Percentiles rank a stretch among this genome's conserved stretches.
phyloP scores from a whole-genome alignment of 2,888 invertebrate genomes.

The Callosobruchus maculatus region DNA sequence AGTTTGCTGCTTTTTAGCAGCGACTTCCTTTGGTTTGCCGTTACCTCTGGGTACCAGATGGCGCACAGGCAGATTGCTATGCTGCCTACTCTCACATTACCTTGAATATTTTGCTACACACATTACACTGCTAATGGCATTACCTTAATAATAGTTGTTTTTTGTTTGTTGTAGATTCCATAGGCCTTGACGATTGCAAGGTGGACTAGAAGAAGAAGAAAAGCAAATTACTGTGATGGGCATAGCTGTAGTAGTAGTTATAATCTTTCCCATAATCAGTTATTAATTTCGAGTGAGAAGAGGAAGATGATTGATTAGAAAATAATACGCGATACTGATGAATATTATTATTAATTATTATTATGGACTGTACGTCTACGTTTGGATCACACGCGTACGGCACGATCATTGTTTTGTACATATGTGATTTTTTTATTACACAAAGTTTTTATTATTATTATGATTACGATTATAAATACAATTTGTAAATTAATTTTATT shows the following conservation, averaged over 20 bases:
- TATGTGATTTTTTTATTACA: slow-evolving; percentile 46
- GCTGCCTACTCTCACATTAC: no score
- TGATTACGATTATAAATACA: slow-evolving; percentile 29
- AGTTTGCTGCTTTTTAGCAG: no score
- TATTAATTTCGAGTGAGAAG: slow-evolving; percentile 11
- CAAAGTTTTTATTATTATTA: slow-evolving; percentile 29
- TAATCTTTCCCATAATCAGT: slow-evolving; percentile 45
- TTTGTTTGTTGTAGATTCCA: slow-evolving; percentile 58
- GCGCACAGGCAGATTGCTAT: no score
- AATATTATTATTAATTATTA: no score
- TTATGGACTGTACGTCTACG: no score
- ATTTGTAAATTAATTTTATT: slow-evolving; percentile 32
- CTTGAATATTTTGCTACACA: no score
- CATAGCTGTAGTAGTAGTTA: slow-evolving; percentile 41
- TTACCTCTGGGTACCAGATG: no score
- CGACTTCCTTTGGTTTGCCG: no score
- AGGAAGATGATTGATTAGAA: background rate
- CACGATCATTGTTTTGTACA: slow-evolving; percentile 41
- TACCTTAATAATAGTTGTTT: slow-evolving; percentile 20
- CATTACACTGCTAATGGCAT: no score
- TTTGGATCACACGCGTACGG: no score
- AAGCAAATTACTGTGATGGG: slow-evolving; percentile 51
- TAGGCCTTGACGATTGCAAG: slow-evolving; percentile 74
- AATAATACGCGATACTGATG: no score
- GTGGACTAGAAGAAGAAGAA: slow-evolving; percentile 51